Evolutionary conservation across 1,140 invertebrate species (phyloP).

Genomic region (Scylla paramamosain): DNA sequence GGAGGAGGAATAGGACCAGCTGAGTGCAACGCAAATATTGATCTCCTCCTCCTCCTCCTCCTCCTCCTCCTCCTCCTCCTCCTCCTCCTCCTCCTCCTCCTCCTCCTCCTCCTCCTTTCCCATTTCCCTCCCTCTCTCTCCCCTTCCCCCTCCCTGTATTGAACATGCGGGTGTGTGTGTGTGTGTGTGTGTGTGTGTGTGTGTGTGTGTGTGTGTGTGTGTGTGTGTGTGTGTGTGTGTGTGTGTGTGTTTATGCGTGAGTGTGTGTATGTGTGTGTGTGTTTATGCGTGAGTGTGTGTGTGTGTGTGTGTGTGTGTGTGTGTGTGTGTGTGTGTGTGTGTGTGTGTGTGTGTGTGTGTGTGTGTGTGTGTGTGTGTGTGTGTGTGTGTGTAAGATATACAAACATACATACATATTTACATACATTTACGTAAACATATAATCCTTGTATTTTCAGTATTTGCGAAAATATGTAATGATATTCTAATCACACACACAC

Average conservation of each 20-base stretch:
- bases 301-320: neutral
- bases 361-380: neutral
- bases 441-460: no score
- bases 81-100: neutral
- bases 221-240: slow-evolving; percentile 15
- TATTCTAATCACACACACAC: neutral
- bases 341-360: neutral
- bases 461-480: no score
- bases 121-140: neutral
- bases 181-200: slow-evolving; percentile 12
- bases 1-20: neutral
- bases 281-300: neutral
- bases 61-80: no score
- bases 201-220: slow-evolving; percentile 17
- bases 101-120: no score
- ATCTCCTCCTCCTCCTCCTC: neutral
- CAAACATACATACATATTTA: no score
- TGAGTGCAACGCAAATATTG: neutral
- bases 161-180: slow-evolving; percentile 11
- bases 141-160: neutral
- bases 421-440: no score
- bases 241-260: neutral
- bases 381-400: neutral
- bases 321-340: neutral
- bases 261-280: neutral